These are phyloP conservation scores for Anoplius nigerrimus DNA, from an alignment of 2,888 invertebrate genomes.

Conservation along the genomic window DNA sequence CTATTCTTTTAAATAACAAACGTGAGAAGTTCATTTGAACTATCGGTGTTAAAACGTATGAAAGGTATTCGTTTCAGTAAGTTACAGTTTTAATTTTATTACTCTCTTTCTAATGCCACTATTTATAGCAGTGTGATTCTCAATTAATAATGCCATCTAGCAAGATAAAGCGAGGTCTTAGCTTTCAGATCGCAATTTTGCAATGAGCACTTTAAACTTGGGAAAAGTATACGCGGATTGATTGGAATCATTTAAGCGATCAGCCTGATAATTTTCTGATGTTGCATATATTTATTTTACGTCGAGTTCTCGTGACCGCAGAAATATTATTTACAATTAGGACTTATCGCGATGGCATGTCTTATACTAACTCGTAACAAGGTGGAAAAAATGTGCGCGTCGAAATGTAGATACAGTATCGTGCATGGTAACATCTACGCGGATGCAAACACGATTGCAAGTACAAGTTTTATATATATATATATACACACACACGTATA, in stretches of 20 bases:
- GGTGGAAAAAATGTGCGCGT: neutral
- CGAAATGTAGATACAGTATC: conserved; percentile 4
- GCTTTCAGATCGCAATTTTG: too few species aligned
- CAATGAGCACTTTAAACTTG: too few species aligned
- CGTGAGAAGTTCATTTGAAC: conserved; percentile 47
- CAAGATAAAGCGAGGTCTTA: too few species aligned
- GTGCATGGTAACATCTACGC: neutral
- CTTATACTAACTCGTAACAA: too few species aligned
- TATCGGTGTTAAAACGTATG: conserved; percentile 41
- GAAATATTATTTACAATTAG: too few species aligned
- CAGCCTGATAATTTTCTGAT: neutral
- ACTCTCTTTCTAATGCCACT: conserved; percentile 23
- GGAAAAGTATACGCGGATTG: too few species aligned
- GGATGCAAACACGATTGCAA: neutral
- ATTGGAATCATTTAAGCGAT: neutral
- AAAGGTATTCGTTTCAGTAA: conserved; percentile 43
- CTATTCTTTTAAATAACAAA: conserved; percentile 51
- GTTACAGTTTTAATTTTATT: conserved; percentile 30
- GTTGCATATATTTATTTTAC: neutral
- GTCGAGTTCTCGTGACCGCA: too few species aligned
- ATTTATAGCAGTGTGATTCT: conserved; percentile 21
- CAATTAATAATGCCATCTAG: neutral
- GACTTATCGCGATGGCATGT: too few species aligned
- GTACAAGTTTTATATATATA: neutral
- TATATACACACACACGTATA: neutral